A percentile compares a stretch with the other conserved stretches of the same genome.
Evolutionary conservation across 2,888 invertebrate genomes (phyloP).

Genomic region (Phaonia tiefii): DNA sequence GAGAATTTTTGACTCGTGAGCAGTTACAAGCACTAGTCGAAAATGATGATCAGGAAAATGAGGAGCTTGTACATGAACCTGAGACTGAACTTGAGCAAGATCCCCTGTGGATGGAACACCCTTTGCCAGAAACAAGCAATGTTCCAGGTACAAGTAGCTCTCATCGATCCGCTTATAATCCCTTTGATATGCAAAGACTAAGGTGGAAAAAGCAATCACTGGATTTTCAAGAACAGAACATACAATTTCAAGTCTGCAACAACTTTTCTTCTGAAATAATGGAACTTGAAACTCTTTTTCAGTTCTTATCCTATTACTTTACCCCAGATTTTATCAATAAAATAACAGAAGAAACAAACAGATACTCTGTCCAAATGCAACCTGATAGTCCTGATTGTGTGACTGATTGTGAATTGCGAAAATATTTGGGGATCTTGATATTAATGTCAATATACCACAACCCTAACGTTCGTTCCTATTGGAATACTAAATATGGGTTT

Average conservation of each 20-base stretch:
- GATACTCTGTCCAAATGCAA: too few species aligned
- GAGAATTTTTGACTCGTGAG: neutral
- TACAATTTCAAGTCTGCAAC: too few species aligned
- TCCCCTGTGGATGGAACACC: neutral
- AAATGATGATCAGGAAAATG: too few species aligned
- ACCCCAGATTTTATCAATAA: conserved; percentile 1
- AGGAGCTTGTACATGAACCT: neutral
- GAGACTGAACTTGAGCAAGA: neutral
- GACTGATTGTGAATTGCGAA: conserved; percentile 7
- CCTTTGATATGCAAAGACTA: neutral
- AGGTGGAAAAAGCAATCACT: conserved; percentile 1
- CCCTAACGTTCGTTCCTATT: too few species aligned
- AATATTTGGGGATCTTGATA: conserved; percentile 2
- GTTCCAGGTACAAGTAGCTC: too few species aligned
- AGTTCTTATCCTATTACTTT: conserved; percentile 1
- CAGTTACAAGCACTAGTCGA: neutral
- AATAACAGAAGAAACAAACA: too few species aligned
- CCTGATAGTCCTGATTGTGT: too few species aligned
- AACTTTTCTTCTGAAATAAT: neutral
- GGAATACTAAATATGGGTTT: neutral
- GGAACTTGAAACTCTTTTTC: too few species aligned
- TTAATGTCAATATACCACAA: neutral
- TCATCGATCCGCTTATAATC: too few species aligned
- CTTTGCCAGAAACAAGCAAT: too few species aligned
- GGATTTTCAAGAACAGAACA: neutral